Base-by-base conservation (phyloP, 1,140 invertebrate species). In the Dendroctonus ponderosae region DNA sequence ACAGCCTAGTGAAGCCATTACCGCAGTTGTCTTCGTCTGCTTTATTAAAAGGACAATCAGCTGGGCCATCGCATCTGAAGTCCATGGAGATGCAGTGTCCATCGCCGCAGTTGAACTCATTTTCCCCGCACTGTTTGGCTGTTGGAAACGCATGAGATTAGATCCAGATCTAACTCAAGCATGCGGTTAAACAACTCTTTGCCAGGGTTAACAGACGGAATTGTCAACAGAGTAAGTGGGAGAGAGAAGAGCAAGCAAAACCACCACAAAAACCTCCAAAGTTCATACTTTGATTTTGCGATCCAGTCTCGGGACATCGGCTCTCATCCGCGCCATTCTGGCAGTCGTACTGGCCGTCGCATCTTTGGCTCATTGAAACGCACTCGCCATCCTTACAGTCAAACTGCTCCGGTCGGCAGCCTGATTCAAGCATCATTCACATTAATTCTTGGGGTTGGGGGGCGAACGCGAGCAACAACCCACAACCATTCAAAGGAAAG, bases 1-100 rank as follows among this genome's bases (percentile, higher is more conserved):
- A 14, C 4, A 48, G 46, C 51, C 26, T 26, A n/a, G 5, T 53
- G 51, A 12, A 7, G 14, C 59, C 64, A 64, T 26, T 66, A 70
- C 65, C 69, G 56, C 94, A 97, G 51, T 93, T 91, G 68, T 89
- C 80, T 85, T 97, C 95, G 80, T 98, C 96, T 57, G 89, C 90
- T 51, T 87, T 84, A 77, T 98, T 84, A 77, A 98, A 95, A 6
- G 78, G 72, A 74, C 96, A 98, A 77, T 98, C 96, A 52, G 83
- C 82, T 70, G 91, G 85, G 43, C 85, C 83, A 77, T 99, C 96
- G 79, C 97, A 99, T 66, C 96, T 91, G 80, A 91, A 96, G 60
- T 86, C 88, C 75, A 88, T 89, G 0, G 93, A 93, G 61, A 98
- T 90, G 74, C 97, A 99, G 96, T 92, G n/a, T 40, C 41, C 40